Evolutionary conservation across 2,888 invertebrate genomes (phyloP), one percentile per base, ranked within the genome.

Genomic region (Lasioglossum zephyrum): DNA sequence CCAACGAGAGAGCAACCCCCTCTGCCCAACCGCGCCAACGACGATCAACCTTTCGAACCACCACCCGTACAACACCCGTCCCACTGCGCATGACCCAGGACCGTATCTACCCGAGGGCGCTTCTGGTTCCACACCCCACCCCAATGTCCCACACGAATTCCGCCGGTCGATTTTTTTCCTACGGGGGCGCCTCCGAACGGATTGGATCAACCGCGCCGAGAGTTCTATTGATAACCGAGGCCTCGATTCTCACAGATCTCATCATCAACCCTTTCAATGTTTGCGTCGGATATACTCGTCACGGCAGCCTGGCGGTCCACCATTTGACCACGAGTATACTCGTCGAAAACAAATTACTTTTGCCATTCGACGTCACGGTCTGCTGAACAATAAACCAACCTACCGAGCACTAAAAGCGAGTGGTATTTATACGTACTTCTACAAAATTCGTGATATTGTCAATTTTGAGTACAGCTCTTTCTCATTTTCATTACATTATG

Each of bases 41-140:
- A 77, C 86, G 87, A 87, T 86, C 90, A 89, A 87, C 90, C 85
- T 75, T 72, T 77, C 79, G 85, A 84, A 88, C 89, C 88, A 88
- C 87, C 90, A 88, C 90, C 88, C 90, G 53, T 16, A 4, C 60
- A 18, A 36, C 18, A 18, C 2, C 31, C 9, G 1, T n/a, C 39
- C 0, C 22, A 77, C 18, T 77, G 90, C 90, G 90, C 90, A 89
- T 91, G 91, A 2, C 82, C 31, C 91, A 91, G 83, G 82, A 77
- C 57, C 86, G 91, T 89, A 63, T 22, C 76, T 39, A 57, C 6
- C 44, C 39, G 22, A 31, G 47, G 39, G 53, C 36, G 11, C 39
- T 36, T 60, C 72, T 39, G 26, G n/a, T 11, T 9, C 9, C 57
- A n/a, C 53, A 13, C 60, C 73, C 36, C 76, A 36, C 69, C 75